Evolutionary conservation across 1,140 invertebrate genomes (phyloP), one percentile per base, ranked within the genome.

Genomic region (Drosophila navojoa): DNA sequence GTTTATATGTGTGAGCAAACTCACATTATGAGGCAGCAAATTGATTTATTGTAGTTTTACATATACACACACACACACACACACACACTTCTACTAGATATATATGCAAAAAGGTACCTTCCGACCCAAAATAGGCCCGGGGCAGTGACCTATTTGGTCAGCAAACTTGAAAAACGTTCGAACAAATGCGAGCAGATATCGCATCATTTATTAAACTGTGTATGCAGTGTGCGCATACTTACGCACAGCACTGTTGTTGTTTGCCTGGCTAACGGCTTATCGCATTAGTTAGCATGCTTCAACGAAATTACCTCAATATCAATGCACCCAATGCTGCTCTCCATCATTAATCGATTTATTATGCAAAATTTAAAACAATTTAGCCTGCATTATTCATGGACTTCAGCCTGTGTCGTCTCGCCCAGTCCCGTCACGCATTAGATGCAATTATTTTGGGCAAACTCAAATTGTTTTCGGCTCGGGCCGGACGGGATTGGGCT

Each of bases 11-110:
- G 5, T 15, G 64, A 45, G 58, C 67, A 64, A 63, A 54, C 59
- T 63, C 54, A 60, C 53, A 75, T 71, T 75, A 75, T 71, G 60
- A 40, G 72, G 67, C 59, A 71, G 60, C 69, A 75, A 75, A 75
- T 75, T 75, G 72, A 75, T 75, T 73, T 73, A 69, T 73, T 73
- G 64, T 73, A 61, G 64, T 69, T 59, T 57, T 13, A 49, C 13
- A 55, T 22, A 55, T 13, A 13, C 9, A 19, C 9, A 35, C n/a
- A 44, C 42, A n/a, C 40, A n/a, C 10, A 40, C 38, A 9, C 38
- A 40, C 10, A 40, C 38, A 40, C 4, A 40, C 19, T 22, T 1
- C 0, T n/a, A n/a, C 38, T 29, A 29, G 9, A 29, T 5, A 6
- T 42, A 44, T 59, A 58, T 53, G 60, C 38, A 54, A 75, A 75